These are phyloP conservation scores for Macrochelys suwanniensis DNA, from an alignment of 2,797 vertebrate genomes.

Conservation along the genomic window DNA sequence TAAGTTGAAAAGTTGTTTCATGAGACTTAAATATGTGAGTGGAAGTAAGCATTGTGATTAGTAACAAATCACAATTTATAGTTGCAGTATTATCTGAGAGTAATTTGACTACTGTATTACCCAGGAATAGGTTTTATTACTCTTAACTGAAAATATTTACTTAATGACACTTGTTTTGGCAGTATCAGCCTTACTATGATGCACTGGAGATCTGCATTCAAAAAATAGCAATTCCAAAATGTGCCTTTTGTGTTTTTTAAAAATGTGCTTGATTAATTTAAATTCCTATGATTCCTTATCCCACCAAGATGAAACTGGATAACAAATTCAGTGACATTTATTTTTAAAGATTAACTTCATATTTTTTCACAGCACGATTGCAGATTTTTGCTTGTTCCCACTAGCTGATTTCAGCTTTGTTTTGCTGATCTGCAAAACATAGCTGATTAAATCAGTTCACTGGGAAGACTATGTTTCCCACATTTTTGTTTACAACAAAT, in stretches of 20 bases:
- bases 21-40: not conserved
- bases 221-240: not conserved
- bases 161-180: not conserved
- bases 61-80: not conserved
- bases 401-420: not conserved
- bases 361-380: not conserved
- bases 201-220: too few relatives aligned
- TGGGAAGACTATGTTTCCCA: not conserved
- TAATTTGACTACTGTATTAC: conserved; percentile 12
- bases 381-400: not conserved
- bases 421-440: not conserved
- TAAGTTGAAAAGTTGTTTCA: not conserved
- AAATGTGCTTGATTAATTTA: not conserved
- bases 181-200: not conserved
- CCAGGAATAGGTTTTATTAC: conserved; percentile 29
- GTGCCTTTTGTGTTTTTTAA: not conserved
- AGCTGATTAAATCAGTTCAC: not conserved
- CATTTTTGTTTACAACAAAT: not conserved
- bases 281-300: not conserved
- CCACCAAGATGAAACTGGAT: not conserved
- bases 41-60: not conserved
- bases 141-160: not conserved
- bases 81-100: not conserved
- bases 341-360: not conserved
- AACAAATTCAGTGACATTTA: accelerated